Conservation (phyloP, 2,888 invertebrate species). For the Monochamus alternatus region DNA sequence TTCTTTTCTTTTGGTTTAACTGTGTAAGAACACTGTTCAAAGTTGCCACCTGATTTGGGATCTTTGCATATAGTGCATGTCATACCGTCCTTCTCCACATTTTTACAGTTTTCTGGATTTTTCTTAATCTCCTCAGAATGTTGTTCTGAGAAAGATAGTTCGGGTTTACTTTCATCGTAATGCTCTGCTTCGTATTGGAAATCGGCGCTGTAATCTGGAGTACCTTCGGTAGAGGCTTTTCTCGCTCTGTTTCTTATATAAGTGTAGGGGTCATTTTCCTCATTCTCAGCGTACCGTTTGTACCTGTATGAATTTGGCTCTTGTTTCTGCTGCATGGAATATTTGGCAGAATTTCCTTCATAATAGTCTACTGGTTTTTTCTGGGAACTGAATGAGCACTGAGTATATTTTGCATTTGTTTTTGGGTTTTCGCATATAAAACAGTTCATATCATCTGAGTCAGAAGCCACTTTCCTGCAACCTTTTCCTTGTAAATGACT, state of each 20-base stretch:
- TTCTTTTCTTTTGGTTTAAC: conserved; percentile 82
- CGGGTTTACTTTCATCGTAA: conserved; percentile 46
- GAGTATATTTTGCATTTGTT: conserved; percentile 74
- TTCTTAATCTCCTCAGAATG: conserved; percentile 76
- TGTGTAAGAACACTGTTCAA: conserved; percentile 86
- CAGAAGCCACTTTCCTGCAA: conserved; percentile 74
- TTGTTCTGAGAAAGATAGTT: conserved; percentile 74
- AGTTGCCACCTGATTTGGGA: conserved; percentile 82
- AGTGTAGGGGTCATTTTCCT: conserved; percentile 72
- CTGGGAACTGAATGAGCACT: conserved; percentile 75
- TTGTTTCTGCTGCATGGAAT: conserved; percentile 59
- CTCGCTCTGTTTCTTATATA: conserved; percentile 70
- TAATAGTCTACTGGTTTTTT: conserved; percentile 69
- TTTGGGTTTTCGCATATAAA: conserved; percentile 74
- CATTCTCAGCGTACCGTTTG: conserved; percentile 66
- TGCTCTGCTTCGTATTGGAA: conserved; percentile 54
- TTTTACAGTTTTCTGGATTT: conserved; percentile 78
- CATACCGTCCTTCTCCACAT: conserved; percentile 78
- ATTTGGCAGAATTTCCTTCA: conserved; percentile 65
- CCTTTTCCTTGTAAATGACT: conserved; percentile 66
- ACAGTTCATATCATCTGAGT: conserved; percentile 71
- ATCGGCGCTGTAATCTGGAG: conserved; percentile 71
- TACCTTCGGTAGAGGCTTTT: conserved; percentile 71
- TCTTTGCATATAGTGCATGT: conserved; percentile 84
- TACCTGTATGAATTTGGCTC: conserved; percentile 65